phyloP scores from a whole-genome alignment of 2,113 vertebrate species.

The Syngnathus typhle region DNA sequence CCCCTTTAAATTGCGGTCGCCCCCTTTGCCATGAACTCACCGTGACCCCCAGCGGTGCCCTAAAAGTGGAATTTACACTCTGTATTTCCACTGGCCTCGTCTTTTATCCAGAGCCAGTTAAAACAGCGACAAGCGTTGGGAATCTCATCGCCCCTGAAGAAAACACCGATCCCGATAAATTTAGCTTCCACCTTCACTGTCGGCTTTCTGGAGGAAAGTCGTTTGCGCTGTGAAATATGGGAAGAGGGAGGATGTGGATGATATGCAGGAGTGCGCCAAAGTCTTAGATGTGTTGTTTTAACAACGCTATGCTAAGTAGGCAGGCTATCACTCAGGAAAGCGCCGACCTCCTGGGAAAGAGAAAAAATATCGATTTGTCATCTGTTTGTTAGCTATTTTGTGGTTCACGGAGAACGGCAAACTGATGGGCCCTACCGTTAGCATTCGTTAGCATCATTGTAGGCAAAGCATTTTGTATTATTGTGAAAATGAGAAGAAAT shows the following conservation, averaged over 20 bases:
- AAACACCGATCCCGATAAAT: slow-evolving; percentile 78
- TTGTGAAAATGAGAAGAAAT: background rate
- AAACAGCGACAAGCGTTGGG: slow-evolving; percentile 76
- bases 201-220: slow-evolving; percentile 85
- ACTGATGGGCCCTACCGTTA: background rate
- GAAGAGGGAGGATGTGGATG: slow-evolving; percentile 6
- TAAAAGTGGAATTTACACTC: slow-evolving; percentile 78
- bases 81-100: slow-evolving; percentile 68
- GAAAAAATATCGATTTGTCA: background rate
- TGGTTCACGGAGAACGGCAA: background rate
- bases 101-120: slow-evolving; percentile 85
- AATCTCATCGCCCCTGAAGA: slow-evolving; percentile 71
- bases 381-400: background rate
- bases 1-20: background rate
- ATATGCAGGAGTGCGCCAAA: slow-evolving; percentile 48
- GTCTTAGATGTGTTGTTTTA: slow-evolving; percentile 3
- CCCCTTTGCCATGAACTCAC: slow-evolving; percentile 76
- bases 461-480: background rate
- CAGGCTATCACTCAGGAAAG: background rate
- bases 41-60: slow-evolving; percentile 76
- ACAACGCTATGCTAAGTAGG: background rate
- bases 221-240: slow-evolving; percentile 85
- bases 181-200: slow-evolving; percentile 69
- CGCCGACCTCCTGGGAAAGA: background rate
- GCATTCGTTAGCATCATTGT: background rate